These are phyloP conservation scores for Saiga tatarica DNA, from an alignment of 2,113 vertebrate genomes.

Conservation along the genomic window DNA sequence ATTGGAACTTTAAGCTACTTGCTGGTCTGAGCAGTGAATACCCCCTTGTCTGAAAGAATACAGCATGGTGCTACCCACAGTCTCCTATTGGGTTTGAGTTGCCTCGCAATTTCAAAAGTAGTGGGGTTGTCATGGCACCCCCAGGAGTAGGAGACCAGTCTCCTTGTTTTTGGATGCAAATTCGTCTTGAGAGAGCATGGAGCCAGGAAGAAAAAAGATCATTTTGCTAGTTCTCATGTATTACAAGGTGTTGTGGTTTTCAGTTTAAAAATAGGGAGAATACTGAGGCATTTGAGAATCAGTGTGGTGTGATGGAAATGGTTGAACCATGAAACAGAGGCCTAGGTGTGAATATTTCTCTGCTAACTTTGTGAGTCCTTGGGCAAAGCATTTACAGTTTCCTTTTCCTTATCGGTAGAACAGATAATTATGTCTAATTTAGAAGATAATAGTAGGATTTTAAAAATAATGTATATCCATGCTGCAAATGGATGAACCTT, in stretches of 20 bases:
- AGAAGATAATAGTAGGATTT: not conserved
- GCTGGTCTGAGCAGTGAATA: not conserved
- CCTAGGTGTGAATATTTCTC: not conserved
- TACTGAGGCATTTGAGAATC: not conserved
- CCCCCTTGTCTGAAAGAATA: not conserved
- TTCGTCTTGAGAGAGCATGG: not conserved
- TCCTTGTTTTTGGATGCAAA: not conserved
- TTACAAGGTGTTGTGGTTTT: not conserved
- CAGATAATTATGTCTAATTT: not conserved
- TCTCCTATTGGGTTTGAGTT: not conserved
- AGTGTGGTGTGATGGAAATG: not conserved
- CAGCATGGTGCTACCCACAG: slow-evolving; percentile 31
- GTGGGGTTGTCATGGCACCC: not conserved
- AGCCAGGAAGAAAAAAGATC: not conserved
- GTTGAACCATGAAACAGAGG: not conserved
- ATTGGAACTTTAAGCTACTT: not conserved
- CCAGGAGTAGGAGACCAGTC: not conserved
- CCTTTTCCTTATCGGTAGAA: not conserved
- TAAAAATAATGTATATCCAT: not conserved
- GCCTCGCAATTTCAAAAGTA: not conserved
- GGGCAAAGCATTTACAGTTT: not conserved
- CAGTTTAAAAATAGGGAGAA: not conserved
- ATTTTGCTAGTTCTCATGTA: not conserved
- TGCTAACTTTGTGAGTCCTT: not conserved
- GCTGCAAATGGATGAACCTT: not conserved